A percentile compares a stretch with the other conserved stretches of the same genome.
phyloP scores from a whole-genome alignment of 2,888 invertebrate species.

The Rhogogaster chlorosoma region DNA sequence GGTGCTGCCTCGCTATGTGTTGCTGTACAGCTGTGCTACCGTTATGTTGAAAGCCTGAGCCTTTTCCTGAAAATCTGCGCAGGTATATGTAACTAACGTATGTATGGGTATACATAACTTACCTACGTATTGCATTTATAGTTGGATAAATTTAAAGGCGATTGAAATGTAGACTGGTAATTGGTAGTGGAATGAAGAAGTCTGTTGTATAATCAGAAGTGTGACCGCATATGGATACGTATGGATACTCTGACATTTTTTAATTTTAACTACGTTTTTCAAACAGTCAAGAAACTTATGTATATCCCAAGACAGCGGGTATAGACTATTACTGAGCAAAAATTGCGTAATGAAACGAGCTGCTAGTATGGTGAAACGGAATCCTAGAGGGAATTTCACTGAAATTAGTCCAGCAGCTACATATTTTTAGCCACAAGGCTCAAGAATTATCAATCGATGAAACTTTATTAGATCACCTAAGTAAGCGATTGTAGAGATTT shows the following conservation, averaged over 20 bases:
- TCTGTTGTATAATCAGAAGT: background rate
- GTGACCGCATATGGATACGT: background rate
- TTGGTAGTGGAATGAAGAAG: background rate
- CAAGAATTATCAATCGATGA: background rate
- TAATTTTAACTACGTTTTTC: background rate
- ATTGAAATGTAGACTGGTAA: background rate
- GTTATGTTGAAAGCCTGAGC: conserved; percentile 17
- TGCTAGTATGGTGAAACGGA: background rate
- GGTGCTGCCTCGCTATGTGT: background rate
- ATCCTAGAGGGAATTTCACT: background rate
- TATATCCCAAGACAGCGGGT: background rate
- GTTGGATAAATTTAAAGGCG: background rate
- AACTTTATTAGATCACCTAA: background rate
- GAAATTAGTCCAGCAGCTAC: background rate
- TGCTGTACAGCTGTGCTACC: background rate
- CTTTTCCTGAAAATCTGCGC: background rate
- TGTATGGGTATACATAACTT: background rate
- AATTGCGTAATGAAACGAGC: background rate
- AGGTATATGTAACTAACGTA: background rate
- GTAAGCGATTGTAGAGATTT: background rate
- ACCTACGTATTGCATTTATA: background rate
- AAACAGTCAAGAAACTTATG: background rate
- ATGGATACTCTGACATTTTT: background rate
- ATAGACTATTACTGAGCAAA: background rate
- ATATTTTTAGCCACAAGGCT: background rate